phyloP scores from a whole-genome alignment of 1,140 invertebrate species.

The Coptotermes formosanus region DNA sequence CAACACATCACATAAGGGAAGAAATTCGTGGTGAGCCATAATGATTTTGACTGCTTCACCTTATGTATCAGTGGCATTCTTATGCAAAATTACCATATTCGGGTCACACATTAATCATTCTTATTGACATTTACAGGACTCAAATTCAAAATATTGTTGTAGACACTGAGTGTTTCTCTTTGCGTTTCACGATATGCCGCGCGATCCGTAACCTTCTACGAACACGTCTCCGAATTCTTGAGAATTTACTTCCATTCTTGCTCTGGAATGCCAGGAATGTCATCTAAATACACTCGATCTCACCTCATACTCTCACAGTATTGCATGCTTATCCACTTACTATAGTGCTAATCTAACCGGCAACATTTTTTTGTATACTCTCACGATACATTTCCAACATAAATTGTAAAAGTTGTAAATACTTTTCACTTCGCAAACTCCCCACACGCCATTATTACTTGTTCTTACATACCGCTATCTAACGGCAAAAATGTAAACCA shows the following conservation, averaged over 20 bases:
- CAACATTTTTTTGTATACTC: not conserved
- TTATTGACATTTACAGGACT: not conserved
- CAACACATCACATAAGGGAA: conserved; percentile 83
- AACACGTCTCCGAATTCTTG: not conserved
- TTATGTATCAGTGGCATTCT: conserved; percentile 20
- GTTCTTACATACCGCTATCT: not conserved
- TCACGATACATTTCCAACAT: not conserved
- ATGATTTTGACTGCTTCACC: conserved; percentile 22
- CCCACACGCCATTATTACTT: not conserved
- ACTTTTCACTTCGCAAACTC: not conserved
- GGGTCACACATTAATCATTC: not conserved
- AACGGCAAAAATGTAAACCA: not conserved
- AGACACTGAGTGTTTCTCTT: not conserved
- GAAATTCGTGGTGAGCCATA: conserved; percentile 59
- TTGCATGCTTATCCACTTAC: not conserved
- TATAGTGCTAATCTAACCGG: not conserved
- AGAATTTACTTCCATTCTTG: not conserved
- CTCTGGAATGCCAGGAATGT: conserved; percentile 13
- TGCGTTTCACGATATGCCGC: not conserved
- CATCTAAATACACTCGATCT: not conserved
- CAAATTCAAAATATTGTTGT: not conserved
- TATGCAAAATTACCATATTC: conserved; percentile 3
- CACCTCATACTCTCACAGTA: not conserved
- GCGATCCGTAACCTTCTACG: not conserved
- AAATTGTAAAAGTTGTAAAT: not conserved